Evolutionary conservation across 2,797 vertebrate genomes (phyloP).

Genomic region (Sylvilagus floridanus): DNA sequence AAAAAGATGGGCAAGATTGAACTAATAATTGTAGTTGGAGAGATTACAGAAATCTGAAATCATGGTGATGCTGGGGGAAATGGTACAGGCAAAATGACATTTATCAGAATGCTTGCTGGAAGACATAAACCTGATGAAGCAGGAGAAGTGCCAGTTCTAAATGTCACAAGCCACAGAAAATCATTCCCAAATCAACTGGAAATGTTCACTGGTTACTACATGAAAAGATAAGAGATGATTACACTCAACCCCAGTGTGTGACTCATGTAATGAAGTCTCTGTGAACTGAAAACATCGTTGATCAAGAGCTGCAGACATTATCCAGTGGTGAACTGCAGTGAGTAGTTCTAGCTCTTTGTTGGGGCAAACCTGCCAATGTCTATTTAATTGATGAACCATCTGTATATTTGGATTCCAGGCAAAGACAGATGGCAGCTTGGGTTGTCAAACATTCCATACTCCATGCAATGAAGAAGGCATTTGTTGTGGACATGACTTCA

Average conservation of each 20-base stretch:
- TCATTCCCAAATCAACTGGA: too few relatives aligned
- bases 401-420: constrained; percentile 97
- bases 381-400: constrained; percentile 97
- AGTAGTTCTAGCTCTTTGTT: constrained; percentile 95
- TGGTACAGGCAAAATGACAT: too few relatives aligned
- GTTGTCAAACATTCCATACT: constrained; percentile 98
- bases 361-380: constrained; percentile 97
- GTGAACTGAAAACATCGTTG: constrained; percentile 95
- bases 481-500: constrained; percentile 98
- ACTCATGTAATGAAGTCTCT: constrained; percentile 98
- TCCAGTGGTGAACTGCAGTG: constrained; percentile 97
- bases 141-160: too few relatives aligned
- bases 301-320: constrained; percentile 97
- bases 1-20: too few relatives aligned
- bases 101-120: too few relatives aligned
- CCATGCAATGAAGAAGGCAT: constrained; percentile 97
- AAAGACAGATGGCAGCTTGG: constrained; percentile 96
- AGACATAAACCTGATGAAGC: too few relatives aligned
- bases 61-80: too few relatives aligned
- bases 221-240: constrained; percentile 84
- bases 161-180: too few relatives aligned
- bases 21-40: too few relatives aligned
- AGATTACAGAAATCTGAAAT: too few relatives aligned
- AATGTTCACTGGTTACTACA: too few relatives aligned
- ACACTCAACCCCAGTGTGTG: constrained; percentile 97